A percentile compares a stretch with the other conserved stretches of the same genome.
Evolutionary conservation across 2,113 vertebrate genomes (phyloP).

Genomic region (Chionis minor): DNA sequence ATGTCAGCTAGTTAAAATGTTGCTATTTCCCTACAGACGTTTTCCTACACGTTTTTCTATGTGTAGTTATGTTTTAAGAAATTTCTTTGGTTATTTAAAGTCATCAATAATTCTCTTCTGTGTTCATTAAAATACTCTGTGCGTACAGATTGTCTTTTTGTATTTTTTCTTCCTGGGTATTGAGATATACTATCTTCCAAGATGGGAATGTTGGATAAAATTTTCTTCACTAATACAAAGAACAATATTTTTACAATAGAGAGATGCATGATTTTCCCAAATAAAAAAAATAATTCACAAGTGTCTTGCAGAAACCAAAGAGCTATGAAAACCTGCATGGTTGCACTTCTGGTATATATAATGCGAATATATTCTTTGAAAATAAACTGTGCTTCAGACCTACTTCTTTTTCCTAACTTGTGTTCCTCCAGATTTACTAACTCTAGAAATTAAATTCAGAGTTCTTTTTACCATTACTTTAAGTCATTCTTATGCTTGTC

Average conservation of each 20-base stretch:
- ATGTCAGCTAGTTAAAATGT: neutral
- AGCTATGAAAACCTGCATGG: neutral
- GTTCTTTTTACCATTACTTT: neutral
- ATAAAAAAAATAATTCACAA: neutral
- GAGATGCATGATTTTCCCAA: neutral
- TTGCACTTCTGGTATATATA: neutral
- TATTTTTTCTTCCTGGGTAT: neutral
- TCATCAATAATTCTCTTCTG: neutral
- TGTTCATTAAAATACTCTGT: neutral
- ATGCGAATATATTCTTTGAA: neutral
- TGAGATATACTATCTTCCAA: neutral
- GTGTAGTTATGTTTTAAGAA: neutral
- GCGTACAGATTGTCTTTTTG: neutral
- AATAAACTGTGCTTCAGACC: neutral
- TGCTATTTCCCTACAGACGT: neutral
- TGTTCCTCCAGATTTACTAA: neutral
- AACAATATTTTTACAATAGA: neutral
- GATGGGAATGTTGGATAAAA: neutral
- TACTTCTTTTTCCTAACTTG: neutral
- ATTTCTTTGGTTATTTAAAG: neutral
- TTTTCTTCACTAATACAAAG: neutral
- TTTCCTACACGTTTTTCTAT: neutral
- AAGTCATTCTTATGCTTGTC: neutral
- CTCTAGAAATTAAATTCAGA: neutral
- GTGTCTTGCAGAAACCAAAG: neutral